Percentiles rank a stretch among this genome's conserved stretches.
These are phyloP conservation scores for Tribolium castaneum DNA, from an alignment of 1,140 invertebrate genomes.

Conservation along the genomic window DNA sequence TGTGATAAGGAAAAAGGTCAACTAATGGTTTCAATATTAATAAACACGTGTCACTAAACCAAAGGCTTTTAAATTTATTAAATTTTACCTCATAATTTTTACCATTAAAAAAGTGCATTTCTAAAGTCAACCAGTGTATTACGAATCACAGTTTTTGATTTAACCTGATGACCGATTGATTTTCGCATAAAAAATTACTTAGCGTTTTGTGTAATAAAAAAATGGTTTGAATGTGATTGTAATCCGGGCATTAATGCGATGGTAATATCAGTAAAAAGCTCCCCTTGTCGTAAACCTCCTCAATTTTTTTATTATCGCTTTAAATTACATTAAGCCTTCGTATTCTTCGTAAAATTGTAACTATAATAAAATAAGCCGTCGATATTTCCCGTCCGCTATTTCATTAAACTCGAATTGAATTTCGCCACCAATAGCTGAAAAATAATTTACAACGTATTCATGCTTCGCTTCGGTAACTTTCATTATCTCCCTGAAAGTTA, in stretches of 20 bases:
- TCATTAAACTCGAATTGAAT: conserved; percentile 4
- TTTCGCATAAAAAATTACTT: too few relatives aligned
- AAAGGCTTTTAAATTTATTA: too few relatives aligned
- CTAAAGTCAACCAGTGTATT: too few relatives aligned
- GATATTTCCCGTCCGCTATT: not conserved
- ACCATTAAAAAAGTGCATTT: too few relatives aligned
- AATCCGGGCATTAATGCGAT: conserved; percentile 1
- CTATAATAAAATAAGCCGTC: not conserved
- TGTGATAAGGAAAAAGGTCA: too few relatives aligned
- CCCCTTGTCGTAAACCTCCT: not conserved
- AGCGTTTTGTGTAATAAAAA: not conserved
- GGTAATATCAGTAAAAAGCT: conserved; percentile 3
- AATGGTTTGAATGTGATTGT: conserved; percentile 25
- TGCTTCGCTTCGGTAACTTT: conserved; percentile 20
- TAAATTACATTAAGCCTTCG: conserved; percentile 17
- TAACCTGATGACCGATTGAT: too few relatives aligned
- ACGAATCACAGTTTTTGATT: too few relatives aligned
- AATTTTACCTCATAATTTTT: too few relatives aligned
- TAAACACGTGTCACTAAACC: too few relatives aligned
- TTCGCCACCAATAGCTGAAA: not conserved
- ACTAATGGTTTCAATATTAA: too few relatives aligned
- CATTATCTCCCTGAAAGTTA: conserved; percentile 32
- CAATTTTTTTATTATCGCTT: conserved; percentile 13
- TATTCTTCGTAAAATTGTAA: conserved; percentile 7
- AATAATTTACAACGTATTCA: conserved; percentile 27